Conservation (phyloP, 2,797 vertebrate genomes). For the Iguana delicatissima region DNA sequence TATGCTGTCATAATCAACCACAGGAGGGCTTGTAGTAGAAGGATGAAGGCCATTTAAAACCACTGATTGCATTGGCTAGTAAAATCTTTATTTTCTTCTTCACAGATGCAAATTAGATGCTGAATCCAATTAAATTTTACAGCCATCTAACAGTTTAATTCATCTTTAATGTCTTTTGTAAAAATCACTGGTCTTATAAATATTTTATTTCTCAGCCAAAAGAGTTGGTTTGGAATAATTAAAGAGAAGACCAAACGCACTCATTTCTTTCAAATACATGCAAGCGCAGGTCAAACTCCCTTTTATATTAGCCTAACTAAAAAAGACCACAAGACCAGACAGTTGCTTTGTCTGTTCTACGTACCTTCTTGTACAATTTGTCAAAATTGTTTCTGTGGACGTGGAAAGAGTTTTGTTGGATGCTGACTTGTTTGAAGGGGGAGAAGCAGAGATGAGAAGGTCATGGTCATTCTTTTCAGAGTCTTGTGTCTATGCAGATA, state of each 20-base stretch:
- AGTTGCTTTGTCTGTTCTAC: accelerated
- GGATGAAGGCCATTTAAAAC: neutral
- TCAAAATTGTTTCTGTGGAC: constrained; percentile 6
- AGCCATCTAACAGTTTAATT: constrained; percentile 73
- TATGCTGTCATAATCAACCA: neutral
- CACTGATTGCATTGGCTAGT: constrained; percentile 38
- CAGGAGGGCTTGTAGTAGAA: neutral
- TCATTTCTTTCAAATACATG: neutral
- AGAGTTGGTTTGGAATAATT: constrained; percentile 55
- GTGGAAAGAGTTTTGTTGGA: neutral
- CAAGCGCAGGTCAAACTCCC: neutral
- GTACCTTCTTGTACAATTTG: neutral
- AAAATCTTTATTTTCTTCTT: constrained; percentile 62
- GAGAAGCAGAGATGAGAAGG: constrained; percentile 15
- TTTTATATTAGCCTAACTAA: accelerated
- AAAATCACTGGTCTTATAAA: constrained; percentile 76
- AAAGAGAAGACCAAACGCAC: constrained; percentile 28
- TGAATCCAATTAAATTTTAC: constrained; percentile 77
- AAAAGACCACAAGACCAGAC: neutral
- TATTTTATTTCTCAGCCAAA: constrained; percentile 77
- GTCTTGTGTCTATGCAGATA: constrained; percentile 16
- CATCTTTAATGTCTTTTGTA: constrained; percentile 70
- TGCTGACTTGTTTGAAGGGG: constrained; percentile 28
- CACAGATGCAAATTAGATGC: constrained; percentile 63
- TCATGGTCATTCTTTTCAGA: constrained; percentile 26